Evolutionary conservation across 2,113 vertebrate species (phyloP).

Genomic region (Melanerpes aurifrons): DNA sequence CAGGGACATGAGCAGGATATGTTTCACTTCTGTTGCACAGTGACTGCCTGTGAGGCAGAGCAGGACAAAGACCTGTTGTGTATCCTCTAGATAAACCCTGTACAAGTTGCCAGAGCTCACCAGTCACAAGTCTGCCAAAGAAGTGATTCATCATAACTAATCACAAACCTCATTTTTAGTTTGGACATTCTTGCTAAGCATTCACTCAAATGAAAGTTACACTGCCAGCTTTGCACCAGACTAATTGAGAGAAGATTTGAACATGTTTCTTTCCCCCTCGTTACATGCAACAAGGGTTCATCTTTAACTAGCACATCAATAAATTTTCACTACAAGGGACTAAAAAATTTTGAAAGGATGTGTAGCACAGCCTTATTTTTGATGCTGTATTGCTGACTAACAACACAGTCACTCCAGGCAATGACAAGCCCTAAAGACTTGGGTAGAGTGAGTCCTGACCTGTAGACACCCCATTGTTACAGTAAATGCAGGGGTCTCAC

Average conservation of each 20-base stretch:
- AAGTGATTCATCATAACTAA: not conserved
- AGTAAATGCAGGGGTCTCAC: not conserved
- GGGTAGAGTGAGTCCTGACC: not conserved
- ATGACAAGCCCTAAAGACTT: not conserved
- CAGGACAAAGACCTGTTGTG: not conserved
- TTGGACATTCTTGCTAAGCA: not conserved
- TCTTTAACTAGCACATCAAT: not conserved
- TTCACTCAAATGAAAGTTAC: not conserved
- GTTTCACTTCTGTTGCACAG: not conserved
- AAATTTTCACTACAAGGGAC: not conserved
- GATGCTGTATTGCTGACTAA: not conserved
- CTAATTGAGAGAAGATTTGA: not conserved
- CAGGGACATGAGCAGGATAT: not conserved
- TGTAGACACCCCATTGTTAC: not conserved
- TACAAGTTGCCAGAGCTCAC: not conserved
- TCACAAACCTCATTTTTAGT: not conserved
- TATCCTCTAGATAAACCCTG: not conserved
- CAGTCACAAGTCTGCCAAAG: not conserved
- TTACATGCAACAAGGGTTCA: not conserved
- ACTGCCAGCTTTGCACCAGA: not conserved
- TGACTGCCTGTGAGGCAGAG: rapidly evolving
- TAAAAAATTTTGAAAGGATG: not conserved
- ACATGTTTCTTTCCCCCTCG: not conserved
- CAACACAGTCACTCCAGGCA: not conserved
- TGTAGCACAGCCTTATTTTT: not conserved